These are phyloP conservation scores for human (Homo sapiens) DNA, from an alignment of 2,113 vertebrate species.

Conservation along the genomic window DNA sequence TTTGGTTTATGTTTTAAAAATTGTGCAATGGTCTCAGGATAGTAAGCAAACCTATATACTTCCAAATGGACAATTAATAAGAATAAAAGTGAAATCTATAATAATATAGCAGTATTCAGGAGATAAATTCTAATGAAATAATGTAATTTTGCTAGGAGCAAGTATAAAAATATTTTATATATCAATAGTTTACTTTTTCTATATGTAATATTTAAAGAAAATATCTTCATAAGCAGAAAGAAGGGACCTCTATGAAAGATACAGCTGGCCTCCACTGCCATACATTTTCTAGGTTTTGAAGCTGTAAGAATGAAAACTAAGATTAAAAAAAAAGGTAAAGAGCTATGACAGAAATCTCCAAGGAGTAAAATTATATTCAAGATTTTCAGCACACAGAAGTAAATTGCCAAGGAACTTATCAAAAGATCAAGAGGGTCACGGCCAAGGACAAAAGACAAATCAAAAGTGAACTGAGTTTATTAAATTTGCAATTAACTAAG, in stretches of 20 bases:
- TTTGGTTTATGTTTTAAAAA: background rate
- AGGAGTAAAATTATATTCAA: background rate
- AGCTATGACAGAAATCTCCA: background rate
- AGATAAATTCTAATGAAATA: background rate
- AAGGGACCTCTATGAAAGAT: background rate
- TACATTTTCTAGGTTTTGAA: background rate
- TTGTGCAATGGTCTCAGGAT: background rate
- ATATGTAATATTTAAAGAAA: background rate
- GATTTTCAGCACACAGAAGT: background rate
- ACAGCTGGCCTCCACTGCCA: background rate
- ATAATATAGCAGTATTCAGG: background rate
- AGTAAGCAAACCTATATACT: background rate
- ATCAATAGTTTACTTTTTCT: background rate
- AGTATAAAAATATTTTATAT: background rate
- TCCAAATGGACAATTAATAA: too few relatives aligned
- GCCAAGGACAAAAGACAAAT: background rate
- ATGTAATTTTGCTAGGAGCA: background rate
- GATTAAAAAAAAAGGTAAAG: background rate
- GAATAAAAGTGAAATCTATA: background rate
- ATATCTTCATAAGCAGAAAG: background rate
- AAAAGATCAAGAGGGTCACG: accelerated
- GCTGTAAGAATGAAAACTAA: background rate
- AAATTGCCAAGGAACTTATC: background rate
- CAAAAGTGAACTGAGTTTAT: background rate
- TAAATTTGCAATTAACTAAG: background rate